phyloP scores from a whole-genome alignment of 2,888 invertebrate genomes.

The Nyleta sp. region DNA sequence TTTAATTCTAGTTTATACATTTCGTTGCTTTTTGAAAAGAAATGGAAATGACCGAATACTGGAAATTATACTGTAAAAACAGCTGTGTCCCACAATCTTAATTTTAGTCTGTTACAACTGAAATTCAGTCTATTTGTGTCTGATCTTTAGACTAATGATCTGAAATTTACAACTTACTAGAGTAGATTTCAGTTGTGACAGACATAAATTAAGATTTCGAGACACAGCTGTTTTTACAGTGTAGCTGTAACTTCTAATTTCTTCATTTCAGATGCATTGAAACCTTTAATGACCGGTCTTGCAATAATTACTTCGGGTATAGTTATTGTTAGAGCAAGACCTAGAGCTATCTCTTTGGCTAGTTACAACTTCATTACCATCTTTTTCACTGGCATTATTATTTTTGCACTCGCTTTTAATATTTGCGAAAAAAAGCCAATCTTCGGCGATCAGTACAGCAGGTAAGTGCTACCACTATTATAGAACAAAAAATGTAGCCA shows the following conservation, averaged over 20 bases:
- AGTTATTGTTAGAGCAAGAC: conserved; percentile 83
- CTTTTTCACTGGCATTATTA: conserved; percentile 82
- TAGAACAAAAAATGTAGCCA: neutral
- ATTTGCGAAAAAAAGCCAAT: conserved; percentile 83
- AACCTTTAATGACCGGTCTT: conserved; percentile 84
- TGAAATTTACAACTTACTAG: too few species aligned
- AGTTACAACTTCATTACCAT: conserved; percentile 83
- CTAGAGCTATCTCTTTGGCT: conserved; percentile 83
- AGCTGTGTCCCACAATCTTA: too few species aligned
- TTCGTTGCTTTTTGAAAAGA: too few species aligned
- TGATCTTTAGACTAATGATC: too few species aligned
- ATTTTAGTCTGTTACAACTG: too few species aligned
- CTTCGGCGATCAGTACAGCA: conserved; percentile 81
- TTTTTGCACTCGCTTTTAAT: conserved; percentile 82
- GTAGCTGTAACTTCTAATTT: neutral
- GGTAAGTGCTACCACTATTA: conserved; percentile 70
- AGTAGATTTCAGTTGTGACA: too few species aligned
- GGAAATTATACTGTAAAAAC: too few species aligned
- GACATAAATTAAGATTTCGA: too few species aligned
- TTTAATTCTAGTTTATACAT: neutral
- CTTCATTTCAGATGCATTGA: conserved; percentile 82
- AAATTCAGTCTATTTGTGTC: too few species aligned
- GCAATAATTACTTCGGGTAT: conserved; percentile 84
- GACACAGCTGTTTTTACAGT: too few species aligned
- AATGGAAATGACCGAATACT: too few species aligned